Conservation (phyloP, 1,140 invertebrate genomes). For the Leptonema lineaticorne region DNA sequence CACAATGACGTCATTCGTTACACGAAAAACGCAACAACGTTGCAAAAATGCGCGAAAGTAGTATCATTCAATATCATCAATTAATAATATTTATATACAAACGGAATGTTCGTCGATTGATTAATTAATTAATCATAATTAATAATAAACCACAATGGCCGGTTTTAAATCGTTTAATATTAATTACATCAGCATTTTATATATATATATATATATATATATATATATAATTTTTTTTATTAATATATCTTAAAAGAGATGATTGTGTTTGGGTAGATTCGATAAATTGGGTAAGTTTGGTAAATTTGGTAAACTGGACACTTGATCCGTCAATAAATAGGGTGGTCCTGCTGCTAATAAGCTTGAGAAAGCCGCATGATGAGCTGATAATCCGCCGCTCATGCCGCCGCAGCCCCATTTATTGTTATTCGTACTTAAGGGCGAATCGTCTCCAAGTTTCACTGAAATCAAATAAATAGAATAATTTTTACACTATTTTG, state of each 20-base stretch:
- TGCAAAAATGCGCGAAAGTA: too few species aligned
- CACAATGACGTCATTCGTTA: too few species aligned
- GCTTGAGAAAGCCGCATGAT: conserved; percentile 37
- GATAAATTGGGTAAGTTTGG: conserved; percentile 17
- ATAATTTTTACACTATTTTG: background rate
- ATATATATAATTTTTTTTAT: too few species aligned
- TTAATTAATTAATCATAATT: background rate
- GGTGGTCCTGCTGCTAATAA: conserved; percentile 36
- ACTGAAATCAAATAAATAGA: conserved; percentile 44
- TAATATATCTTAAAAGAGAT: conserved; percentile 38
- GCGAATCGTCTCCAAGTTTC: conserved; percentile 48
- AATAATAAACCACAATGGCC: too few species aligned
- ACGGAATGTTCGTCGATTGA: too few species aligned
- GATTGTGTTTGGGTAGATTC: conserved; percentile 36
- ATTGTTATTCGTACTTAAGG: conserved; percentile 52
- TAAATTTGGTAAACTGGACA: conserved; percentile 35
- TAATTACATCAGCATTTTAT: too few species aligned
- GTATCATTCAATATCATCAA: too few species aligned
- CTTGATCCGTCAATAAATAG: conserved; percentile 38
- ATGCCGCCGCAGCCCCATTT: conserved; percentile 41
- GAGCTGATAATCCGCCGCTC: conserved; percentile 28
- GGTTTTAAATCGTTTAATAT: too few species aligned
- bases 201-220: too few species aligned
- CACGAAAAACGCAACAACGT: too few species aligned
- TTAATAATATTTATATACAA: too few species aligned